Evolutionary conservation across 2,888 invertebrate genomes (phyloP).

Genomic region (Epirrita christyi): DNA sequence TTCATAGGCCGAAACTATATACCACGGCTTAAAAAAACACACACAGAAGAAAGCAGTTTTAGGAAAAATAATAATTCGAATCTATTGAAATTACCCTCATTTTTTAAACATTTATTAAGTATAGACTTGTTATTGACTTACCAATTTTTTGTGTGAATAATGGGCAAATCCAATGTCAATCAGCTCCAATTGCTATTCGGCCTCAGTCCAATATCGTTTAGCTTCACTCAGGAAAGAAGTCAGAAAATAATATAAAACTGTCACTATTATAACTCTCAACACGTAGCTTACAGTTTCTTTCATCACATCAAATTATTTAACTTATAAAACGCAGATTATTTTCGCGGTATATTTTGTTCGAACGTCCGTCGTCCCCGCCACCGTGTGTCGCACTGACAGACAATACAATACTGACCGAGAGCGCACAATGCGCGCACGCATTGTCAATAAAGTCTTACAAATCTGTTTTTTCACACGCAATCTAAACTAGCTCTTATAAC

Average conservation of each 20-base stretch:
- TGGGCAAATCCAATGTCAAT: constrained; percentile 46
- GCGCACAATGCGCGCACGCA: constrained; percentile 73
- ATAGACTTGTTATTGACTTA: constrained; percentile 35
- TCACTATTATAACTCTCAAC: constrained; percentile 62
- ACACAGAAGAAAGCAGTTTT: too few species aligned
- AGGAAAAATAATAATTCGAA: not conserved
- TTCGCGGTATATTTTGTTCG: constrained; percentile 28
- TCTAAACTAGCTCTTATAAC: constrained; percentile 34
- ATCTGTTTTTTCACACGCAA: constrained; percentile 19
- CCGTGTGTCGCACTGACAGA: constrained; percentile 61
- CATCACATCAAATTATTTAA: constrained; percentile 62
- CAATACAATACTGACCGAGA: constrained; percentile 46
- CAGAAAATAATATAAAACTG: constrained; percentile 68
- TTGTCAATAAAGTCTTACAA: constrained; percentile 62
- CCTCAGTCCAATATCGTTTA: constrained; percentile 62
- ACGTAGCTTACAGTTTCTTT: constrained; percentile 68
- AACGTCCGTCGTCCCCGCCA: constrained; percentile 46
- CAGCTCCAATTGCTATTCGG: constrained; percentile 39
- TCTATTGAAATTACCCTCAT: not conserved
- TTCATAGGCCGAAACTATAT: too few species aligned
- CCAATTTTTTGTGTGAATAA: constrained; percentile 40
- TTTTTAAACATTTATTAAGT: not conserved
- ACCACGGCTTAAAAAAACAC: too few species aligned
- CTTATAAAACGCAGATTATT: constrained; percentile 38
- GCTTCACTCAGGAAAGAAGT: constrained; percentile 70